Percentiles rank a stretch among this genome's conserved stretches.
These are phyloP conservation scores for Rousettus madagascariensis DNA, from an alignment of 2,797 vertebrate genomes.

Conservation along the genomic window DNA sequence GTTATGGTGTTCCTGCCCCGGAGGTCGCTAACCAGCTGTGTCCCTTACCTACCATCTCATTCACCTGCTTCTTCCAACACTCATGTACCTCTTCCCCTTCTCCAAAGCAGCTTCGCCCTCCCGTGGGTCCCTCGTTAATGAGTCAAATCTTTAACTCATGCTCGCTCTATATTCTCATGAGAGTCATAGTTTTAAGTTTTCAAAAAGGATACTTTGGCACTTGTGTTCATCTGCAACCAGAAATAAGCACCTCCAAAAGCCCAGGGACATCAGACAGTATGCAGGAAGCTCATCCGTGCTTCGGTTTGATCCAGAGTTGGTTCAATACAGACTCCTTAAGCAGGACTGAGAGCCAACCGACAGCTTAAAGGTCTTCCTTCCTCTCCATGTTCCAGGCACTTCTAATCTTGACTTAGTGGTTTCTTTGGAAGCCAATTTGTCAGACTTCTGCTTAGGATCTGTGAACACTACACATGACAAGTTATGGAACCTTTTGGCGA, in stretches of 20 bases:
- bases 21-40: neutral
- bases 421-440: neutral
- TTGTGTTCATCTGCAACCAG: neutral
- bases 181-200: neutral
- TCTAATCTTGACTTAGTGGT: neutral
- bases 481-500: rapidly evolving
- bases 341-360: neutral
- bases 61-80: neutral
- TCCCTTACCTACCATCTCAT: neutral
- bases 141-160: neutral
- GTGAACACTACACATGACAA: neutral
- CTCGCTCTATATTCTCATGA: neutral
- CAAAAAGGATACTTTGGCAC: neutral
- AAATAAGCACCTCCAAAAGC: neutral
- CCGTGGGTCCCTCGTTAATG: neutral
- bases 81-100: rapidly evolving
- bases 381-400: neutral
- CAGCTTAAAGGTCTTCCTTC: neutral
- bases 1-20: neutral
- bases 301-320: neutral
- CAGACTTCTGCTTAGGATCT: neutral
- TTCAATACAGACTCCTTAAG: neutral
- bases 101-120: neutral
- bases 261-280: rapidly evolving
- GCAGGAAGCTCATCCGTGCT: neutral